Percentiles rank a stretch among this genome's conserved stretches.
phyloP scores from a whole-genome alignment of 2,888 invertebrate genomes.

The Nysson spinosus region DNA sequence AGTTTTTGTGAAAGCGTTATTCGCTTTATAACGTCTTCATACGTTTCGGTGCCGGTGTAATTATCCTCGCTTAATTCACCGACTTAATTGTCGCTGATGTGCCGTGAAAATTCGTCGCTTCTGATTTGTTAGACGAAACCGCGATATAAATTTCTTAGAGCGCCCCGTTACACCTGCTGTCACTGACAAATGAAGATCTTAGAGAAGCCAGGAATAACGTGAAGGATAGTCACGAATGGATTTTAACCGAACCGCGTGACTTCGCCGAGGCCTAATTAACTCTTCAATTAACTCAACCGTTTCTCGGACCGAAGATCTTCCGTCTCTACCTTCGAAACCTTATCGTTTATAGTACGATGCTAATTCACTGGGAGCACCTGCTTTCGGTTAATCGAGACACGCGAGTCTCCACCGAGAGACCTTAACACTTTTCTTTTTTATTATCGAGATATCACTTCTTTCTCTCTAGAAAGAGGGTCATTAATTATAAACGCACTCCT shows the following conservation, averaged over 20 bases:
- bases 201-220: constrained; percentile 1
- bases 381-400: constrained; percentile 29
- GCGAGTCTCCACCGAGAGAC: constrained; percentile 23
- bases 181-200: constrained; percentile 38
- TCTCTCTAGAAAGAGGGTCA: constrained; percentile 39
- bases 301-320: too few species aligned
- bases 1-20: not conserved
- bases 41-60: too few species aligned
- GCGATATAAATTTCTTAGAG: not conserved
- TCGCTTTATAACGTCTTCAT: constrained; percentile 13
- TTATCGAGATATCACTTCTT: constrained; percentile 37
- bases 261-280: constrained; percentile 41
- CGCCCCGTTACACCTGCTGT: constrained; percentile 1
- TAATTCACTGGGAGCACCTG: constrained; percentile 50
- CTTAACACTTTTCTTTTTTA: constrained; percentile 26
- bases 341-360: constrained; percentile 43
- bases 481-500: constrained; percentile 24
- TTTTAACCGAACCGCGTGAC: constrained; percentile 23
- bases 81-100: constrained; percentile 7
- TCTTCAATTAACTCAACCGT: constrained; percentile 41
- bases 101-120: constrained; percentile 1
- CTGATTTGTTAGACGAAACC: constrained; percentile 1
- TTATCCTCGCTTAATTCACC: constrained; percentile 12
- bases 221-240: constrained; percentile 15
- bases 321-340: constrained; percentile 32